Evolutionary conservation across 2,888 invertebrate genomes (phyloP).

Genomic region (Nomada hirtipes): DNA sequence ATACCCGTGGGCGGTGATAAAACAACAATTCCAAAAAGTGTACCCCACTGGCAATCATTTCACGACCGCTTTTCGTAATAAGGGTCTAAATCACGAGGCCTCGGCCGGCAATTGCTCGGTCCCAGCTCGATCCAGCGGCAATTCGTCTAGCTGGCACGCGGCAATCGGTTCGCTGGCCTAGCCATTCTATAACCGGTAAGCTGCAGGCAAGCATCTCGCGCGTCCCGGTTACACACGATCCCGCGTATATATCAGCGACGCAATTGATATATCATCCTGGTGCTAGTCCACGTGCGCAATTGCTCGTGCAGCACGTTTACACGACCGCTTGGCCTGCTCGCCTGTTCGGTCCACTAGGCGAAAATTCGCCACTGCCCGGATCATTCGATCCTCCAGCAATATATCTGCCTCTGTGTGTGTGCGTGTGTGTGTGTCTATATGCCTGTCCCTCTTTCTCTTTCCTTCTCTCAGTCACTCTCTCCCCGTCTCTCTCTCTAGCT

Average conservation of each 20-base stretch:
- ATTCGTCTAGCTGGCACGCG: conserved; percentile 33
- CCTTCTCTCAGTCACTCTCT: not conserved
- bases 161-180: conserved; percentile 35
- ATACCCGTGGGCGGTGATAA: no score
- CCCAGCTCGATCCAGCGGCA: conserved; percentile 11
- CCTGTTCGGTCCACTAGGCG: conserved; percentile 47
- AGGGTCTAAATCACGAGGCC: not conserved
- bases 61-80: not conserved
- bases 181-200: conserved; percentile 37
- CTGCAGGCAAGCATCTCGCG: conserved; percentile 43
- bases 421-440: no score
- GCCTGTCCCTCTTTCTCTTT: not conserved
- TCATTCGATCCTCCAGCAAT: not conserved
- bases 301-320: conserved; percentile 54
- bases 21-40: no score
- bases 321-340: conserved; percentile 28
- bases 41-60: not conserved
- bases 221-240: conserved; percentile 35
- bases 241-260: conserved; percentile 51
- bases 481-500: no score
- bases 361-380: conserved; percentile 36
- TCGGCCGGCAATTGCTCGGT: conserved; percentile 32
- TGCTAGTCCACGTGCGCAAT: conserved; percentile 42
- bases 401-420: no score
- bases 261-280: conserved; percentile 60